phyloP scores from a whole-genome alignment of 2,113 vertebrate species.

The Riparia riparia region DNA sequence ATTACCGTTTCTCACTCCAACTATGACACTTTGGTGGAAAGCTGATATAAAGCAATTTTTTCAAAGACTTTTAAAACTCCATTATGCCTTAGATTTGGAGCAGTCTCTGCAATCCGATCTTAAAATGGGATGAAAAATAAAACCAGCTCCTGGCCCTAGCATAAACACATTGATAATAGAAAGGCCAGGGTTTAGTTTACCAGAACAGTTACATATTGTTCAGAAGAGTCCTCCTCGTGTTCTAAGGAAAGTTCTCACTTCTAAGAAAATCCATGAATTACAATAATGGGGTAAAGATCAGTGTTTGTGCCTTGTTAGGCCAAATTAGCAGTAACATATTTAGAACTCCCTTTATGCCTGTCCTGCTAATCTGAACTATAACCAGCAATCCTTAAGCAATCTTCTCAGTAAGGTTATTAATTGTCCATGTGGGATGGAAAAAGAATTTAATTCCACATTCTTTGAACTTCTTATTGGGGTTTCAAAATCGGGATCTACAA shows the following conservation, averaged over 20 bases:
- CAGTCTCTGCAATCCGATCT: neutral
- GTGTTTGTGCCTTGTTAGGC: neutral
- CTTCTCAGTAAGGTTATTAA: neutral
- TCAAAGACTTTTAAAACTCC: neutral
- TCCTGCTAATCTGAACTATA: conserved; percentile 26
- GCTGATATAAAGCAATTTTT: neutral
- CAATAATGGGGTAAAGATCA: neutral
- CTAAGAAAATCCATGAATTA: neutral
- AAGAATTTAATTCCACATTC: conserved; percentile 44
- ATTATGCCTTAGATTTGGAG: neutral
- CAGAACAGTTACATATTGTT: neutral
- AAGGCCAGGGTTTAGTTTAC: neutral
- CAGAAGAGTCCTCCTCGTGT: neutral
- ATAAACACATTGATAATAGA: neutral
- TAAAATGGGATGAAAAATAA: conserved; percentile 13
- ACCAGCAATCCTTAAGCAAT: neutral
- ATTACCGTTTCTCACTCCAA: neutral
- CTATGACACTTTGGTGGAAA: neutral
- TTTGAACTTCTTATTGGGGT: conserved; percentile 18
- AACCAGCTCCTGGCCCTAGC: neutral
- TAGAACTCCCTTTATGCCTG: neutral
- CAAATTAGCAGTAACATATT: neutral
- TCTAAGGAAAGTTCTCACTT: neutral
- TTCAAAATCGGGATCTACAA: conserved; percentile 25
- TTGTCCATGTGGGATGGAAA: neutral